Base-by-base conservation (phyloP, 2,113 vertebrate species). In the Sitta europaea region DNA sequence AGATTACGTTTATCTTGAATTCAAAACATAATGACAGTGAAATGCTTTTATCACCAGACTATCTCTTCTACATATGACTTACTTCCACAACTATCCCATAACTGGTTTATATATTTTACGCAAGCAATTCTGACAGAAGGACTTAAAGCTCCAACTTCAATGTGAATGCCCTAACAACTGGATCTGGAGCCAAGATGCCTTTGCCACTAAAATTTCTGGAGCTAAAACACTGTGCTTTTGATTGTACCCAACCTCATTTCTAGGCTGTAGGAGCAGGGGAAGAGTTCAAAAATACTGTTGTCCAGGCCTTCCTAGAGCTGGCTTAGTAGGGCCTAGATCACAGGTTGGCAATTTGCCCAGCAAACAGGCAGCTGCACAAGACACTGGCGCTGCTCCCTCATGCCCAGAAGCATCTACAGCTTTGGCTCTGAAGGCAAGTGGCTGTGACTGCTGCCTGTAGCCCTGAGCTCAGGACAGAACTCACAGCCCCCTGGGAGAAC, bases 391-490 rank as follows among this genome's bases (percentile, higher is more conserved):
- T 35, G 35, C 38, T n/a, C n/a, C 45, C 55, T 25, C 14, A 11
- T 0, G 0, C 22, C 24, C 31, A 59, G 43, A 0, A 14, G 35
- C 31, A 66, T 35, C 58, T 35, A 14, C 1, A 3, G 61, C 12
- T 66, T 45, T 8, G 4, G 18, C 22, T 88, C 19, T 31, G 17
- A 76, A 68, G 50, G 24, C 1, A 2, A 82, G 17, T 4, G 38
- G 12, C 54, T 28, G 12, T 19, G 15, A 35, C 1, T 63, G 36
- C 28, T 42, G 35, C 28, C 29, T 21, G 11, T 1, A 33, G 24
- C 27, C 80, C 0, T 12, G 20, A 72, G n/a, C 19, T 62, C 36
- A 35, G 72, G 10, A 21, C 0, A 4, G 11, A 65, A 2, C 19
- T 2, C 5, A 2, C 19, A 80, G 67, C 33, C 42, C 24, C 13